A percentile compares a stretch with the other conserved stretches of the same genome.
These are phyloP conservation scores for Seladonia tumulorum DNA, from an alignment of 2,888 invertebrate species.

Conservation along the genomic window DNA sequence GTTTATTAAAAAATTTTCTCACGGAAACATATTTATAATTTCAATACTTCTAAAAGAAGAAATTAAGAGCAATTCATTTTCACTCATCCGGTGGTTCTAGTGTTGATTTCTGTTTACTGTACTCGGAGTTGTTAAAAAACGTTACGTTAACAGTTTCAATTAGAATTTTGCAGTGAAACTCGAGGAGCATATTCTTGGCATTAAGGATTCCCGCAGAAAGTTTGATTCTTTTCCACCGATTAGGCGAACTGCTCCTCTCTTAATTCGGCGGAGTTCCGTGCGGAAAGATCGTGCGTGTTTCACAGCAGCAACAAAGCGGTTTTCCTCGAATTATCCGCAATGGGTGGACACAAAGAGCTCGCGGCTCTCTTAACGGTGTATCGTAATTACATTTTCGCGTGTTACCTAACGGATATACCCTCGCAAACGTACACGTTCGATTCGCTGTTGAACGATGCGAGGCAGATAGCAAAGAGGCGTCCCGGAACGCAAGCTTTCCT, in stretches of 20 bases:
- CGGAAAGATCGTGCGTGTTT: conserved; percentile 27
- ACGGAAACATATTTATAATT: no score
- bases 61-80: no score
- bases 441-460: conserved; percentile 28
- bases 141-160: neutral
- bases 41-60: no score
- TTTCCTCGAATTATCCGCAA: conserved; percentile 19
- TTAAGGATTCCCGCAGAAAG: neutral
- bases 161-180: neutral
- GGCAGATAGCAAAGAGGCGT: conserved; percentile 38
- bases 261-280: conserved; percentile 25
- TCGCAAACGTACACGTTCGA: conserved; percentile 40
- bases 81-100: no score
- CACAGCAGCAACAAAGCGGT: conserved; percentile 29
- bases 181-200: neutral
- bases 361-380: conserved; percentile 2
- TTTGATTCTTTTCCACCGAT: neutral
- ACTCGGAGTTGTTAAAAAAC: neutral
- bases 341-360: conserved; percentile 15
- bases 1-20: no score
- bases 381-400: conserved; percentile 55
- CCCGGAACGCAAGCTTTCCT: conserved; percentile 54
- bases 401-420: conserved; percentile 36
- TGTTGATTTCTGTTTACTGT: no score
- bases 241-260: neutral